A percentile compares a stretch with the other conserved stretches of the same genome.
Evolutionary conservation across 2,113 vertebrate genomes (phyloP).

Genomic region (Hipposideros armiger): DNA sequence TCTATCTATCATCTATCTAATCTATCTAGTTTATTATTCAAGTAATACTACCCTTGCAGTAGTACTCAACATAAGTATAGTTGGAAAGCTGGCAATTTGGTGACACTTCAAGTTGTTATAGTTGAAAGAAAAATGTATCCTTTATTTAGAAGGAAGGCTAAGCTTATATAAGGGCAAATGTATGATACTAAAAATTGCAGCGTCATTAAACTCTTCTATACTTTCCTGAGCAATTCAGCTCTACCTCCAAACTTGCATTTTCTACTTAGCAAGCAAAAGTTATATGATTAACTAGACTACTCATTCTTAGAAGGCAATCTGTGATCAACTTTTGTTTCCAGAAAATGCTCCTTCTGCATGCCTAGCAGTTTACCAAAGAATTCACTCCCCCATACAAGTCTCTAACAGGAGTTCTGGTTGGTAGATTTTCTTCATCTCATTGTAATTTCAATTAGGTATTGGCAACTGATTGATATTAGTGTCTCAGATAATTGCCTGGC

Average conservation of each 20-base stretch:
- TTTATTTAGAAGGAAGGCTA: constrained; percentile 8
- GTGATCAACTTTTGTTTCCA: background rate
- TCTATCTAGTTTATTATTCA: constrained; percentile 1
- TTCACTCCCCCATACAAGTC: background rate
- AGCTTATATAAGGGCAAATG: background rate
- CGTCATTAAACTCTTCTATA: background rate
- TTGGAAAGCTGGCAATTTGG: constrained; percentile 14
- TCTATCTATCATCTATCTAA: background rate
- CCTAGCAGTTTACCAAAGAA: background rate
- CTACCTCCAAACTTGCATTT: constrained; percentile 62
- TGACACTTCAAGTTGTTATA: background rate
- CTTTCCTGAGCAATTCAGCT: constrained; percentile 49
- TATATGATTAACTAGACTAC: background rate
- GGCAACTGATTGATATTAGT: background rate
- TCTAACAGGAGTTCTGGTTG: background rate
- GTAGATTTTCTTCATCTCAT: background rate
- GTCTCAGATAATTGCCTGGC: background rate
- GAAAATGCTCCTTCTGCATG: background rate
- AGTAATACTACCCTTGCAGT: background rate
- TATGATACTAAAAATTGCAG: background rate
- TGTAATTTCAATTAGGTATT: constrained; percentile 11
- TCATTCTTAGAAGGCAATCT: background rate
- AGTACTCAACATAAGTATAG: background rate
- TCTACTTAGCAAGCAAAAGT: background rate
- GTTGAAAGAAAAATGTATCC: background rate